Evolutionary conservation across 2,888 invertebrate genomes (phyloP).

Genomic region (Iphiclides podalirius): DNA sequence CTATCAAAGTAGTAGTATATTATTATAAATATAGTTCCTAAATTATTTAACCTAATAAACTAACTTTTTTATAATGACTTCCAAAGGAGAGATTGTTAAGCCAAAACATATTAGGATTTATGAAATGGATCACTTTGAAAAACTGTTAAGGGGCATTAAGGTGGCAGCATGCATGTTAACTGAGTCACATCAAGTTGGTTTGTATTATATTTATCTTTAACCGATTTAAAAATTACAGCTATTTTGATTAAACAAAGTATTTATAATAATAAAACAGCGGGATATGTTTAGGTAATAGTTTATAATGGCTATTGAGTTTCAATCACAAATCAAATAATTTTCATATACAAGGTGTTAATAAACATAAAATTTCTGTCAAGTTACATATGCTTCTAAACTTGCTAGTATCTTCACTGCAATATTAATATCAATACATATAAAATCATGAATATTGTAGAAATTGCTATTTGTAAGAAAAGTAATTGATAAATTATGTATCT

Average conservation of each 20-base stretch:
- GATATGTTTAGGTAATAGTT: background rate
- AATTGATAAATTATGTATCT: too few relatives aligned
- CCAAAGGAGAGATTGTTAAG: slow-evolving; percentile 50
- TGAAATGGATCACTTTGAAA: slow-evolving; percentile 73
- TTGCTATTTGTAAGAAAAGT: too few relatives aligned
- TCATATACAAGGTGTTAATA: background rate
- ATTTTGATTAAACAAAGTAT: too few relatives aligned
- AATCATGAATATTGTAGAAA: too few relatives aligned
- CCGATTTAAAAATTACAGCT: too few relatives aligned
- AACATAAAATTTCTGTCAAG: background rate
- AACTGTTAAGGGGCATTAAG: slow-evolving; percentile 73
- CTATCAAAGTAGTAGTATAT: too few relatives aligned
- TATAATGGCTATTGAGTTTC: background rate
- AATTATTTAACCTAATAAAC: too few relatives aligned
- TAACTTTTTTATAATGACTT: slow-evolving; percentile 45
- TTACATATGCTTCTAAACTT: too few relatives aligned
- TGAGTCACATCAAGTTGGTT: slow-evolving; percentile 73
- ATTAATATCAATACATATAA: too few relatives aligned
- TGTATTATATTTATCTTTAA: slow-evolving; percentile 33
- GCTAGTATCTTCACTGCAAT: too few relatives aligned
- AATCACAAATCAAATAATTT: background rate
- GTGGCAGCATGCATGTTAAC: slow-evolving; percentile 81
- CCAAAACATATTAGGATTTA: slow-evolving; percentile 69
- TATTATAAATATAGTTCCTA: too few relatives aligned
- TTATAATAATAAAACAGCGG: too few relatives aligned